Base-by-base conservation (phyloP, 2,113 vertebrate species). In the Erpornis zantholeuca region DNA sequence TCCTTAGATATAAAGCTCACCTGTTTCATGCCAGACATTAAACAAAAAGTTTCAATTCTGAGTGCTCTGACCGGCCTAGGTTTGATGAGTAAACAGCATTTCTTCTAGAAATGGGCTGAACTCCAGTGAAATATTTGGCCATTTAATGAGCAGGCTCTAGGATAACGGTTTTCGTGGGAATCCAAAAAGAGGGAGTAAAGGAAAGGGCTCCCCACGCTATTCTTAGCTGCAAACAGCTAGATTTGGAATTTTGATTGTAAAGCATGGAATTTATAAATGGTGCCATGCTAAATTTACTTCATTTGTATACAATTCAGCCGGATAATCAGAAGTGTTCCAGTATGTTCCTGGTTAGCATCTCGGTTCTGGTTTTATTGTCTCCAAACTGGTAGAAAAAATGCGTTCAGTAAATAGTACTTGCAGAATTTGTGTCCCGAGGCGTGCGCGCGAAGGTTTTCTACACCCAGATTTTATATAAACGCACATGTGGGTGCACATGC, bases 151-250 rank as follows among this genome's bases (percentile, higher is more conserved):
- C 47, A 84, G 93, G 45, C 53, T 70, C 80, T 49, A 85, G 94
- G 92, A 90, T 92, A 95, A 95, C 73, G 16, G 95, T 96, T 97
- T 98, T 97, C 91, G 16, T 97, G 98, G 97, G 97, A 98, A 97
- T 93, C 92, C 79, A 83, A 63, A 93, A 92, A 90, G 82, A 92
- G 24, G 54, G 92, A 96, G 85, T 69, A 42, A 60, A 77, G 66
- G 50, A 86, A 95, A 93, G 85, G 94, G 82, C 97, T 98, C 96
- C 95, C 96, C 59, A 0, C 1, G 69, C 98, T 98, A 97, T 97
- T 97, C 93, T 97, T 96, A 98, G 98, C 94, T 42, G 88, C 91
- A 75, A 95, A 73, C 50, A 77, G 95, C 59, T 87, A 83, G 93
- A 95, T 95, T 96, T 96, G 97, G 96, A 97, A 94, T 96, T 88